These are phyloP conservation scores for Drosophila fuyamai DNA, from an alignment of 1,140 invertebrate species.

Conservation along the genomic window DNA sequence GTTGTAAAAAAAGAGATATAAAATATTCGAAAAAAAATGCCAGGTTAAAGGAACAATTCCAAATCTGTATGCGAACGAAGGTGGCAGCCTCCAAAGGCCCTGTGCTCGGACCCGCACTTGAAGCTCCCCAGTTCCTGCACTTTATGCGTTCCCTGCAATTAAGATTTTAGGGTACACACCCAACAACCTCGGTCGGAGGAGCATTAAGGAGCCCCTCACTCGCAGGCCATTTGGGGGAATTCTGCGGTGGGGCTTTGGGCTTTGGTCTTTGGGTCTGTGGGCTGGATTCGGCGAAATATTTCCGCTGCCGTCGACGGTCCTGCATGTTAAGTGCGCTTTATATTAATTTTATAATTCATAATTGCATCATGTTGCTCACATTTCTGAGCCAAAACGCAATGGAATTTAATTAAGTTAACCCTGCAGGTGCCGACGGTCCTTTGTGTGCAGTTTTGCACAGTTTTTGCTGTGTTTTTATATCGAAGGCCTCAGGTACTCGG, in stretches of 20 bases:
- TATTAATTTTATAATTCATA: conserved; percentile 69
- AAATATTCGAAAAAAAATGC: too few relatives aligned
- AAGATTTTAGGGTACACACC: conserved; percentile 38
- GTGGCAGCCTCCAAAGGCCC: neutral
- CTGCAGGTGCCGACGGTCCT: conserved; percentile 42
- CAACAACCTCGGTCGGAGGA: conserved; percentile 2
- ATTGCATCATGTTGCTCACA: conserved; percentile 64
- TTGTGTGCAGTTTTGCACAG: conserved; percentile 27
- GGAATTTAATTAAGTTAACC: conserved; percentile 68
- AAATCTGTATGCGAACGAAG: neutral
- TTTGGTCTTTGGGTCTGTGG: conserved; percentile 16
- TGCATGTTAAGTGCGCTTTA: conserved; percentile 66
- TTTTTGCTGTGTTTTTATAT: conserved; percentile 22
- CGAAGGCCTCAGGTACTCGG: conserved; percentile 33
- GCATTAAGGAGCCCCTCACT: conserved; percentile 1
- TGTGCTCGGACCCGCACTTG: neutral
- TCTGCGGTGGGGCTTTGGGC: conserved; percentile 8
- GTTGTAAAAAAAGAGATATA: too few relatives aligned
- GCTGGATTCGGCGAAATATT: conserved; percentile 57
- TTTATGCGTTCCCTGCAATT: conserved; percentile 39
- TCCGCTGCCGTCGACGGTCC: conserved; percentile 42
- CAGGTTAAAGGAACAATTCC: neutral
- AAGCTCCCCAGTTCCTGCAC: conserved; percentile 10
- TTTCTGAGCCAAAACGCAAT: conserved; percentile 61
- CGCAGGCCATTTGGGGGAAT: neutral